Conservation (phyloP, 1,140 invertebrate species). For the Drosophila pseudoobscura region DNA sequence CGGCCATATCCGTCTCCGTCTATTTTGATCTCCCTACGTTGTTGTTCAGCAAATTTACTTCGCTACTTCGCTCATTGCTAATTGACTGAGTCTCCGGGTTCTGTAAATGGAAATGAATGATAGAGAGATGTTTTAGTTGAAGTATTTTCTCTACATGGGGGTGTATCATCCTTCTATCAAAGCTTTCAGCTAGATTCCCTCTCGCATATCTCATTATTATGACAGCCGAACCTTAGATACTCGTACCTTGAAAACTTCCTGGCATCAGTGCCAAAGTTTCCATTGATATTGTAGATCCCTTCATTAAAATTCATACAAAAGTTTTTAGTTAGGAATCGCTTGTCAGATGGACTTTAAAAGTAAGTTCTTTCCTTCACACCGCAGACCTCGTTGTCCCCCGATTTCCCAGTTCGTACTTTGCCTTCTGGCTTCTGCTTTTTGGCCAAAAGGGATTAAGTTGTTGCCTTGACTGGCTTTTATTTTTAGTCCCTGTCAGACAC, state of each 20-base stretch:
- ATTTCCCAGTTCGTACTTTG: constrained; percentile 15
- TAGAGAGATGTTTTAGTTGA: constrained; percentile 14
- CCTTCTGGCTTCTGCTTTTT: constrained; percentile 44
- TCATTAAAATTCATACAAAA: constrained; percentile 39
- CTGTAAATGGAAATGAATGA: constrained; percentile 29
- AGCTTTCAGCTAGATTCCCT: not conserved
- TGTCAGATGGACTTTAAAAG: constrained; percentile 73
- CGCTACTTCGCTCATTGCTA: constrained; percentile 60
- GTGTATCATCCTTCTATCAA: not conserved
- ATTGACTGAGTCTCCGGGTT: constrained; percentile 42
- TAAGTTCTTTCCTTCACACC: constrained; percentile 27
- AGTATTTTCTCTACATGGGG: too few species aligned
- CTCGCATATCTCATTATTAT: constrained; percentile 24
- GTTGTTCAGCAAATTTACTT: constrained; percentile 33
- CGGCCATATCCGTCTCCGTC: constrained; percentile 68
- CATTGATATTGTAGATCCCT: too few species aligned
- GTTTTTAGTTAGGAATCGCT: constrained; percentile 53
- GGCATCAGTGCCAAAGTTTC: too few species aligned
- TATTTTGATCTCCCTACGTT: constrained; percentile 35
- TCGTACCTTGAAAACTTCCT: too few species aligned
- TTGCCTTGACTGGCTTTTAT: constrained; percentile 67
- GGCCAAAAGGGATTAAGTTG: constrained; percentile 67
- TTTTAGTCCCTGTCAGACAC: constrained; percentile 50
- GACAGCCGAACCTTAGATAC: not conserved
- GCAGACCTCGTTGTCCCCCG: not conserved